Conservation (phyloP, 2,888 invertebrate genomes). For the Dermolepida albohirtum region DNA sequence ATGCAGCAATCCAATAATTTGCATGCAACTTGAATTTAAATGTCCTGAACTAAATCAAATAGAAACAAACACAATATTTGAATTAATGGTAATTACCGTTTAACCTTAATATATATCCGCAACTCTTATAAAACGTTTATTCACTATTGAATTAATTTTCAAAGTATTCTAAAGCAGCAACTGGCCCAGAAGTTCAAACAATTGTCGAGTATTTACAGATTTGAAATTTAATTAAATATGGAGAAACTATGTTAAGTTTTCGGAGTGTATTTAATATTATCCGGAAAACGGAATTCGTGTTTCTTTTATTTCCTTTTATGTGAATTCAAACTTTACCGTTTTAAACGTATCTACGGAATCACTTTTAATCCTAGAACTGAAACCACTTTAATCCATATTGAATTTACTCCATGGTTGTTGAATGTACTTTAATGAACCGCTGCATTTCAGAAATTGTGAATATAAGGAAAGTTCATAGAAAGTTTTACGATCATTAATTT, state of each 20-base stretch:
- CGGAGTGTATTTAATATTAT: conserved; percentile 12
- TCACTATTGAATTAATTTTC: conserved; percentile 2
- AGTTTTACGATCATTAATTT: no score
- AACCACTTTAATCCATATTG: background rate
- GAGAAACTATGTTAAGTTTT: conserved; percentile 1
- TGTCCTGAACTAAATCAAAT: no score
- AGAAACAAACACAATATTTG: no score
- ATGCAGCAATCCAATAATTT: no score
- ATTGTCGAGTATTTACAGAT: conserved; percentile 6
- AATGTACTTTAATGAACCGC: no score
- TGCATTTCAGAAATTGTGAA: no score
- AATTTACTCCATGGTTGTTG: no score
- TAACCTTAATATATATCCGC: no score
- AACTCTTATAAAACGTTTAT: background rate
- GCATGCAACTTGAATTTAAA: no score
- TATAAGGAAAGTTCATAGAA: no score
- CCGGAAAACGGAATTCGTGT: background rate
- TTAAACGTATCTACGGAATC: background rate
- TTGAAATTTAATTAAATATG: conserved; percentile 19
- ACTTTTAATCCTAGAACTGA: background rate
- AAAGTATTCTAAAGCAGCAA: background rate
- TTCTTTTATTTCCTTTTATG: background rate
- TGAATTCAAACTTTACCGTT: background rate
- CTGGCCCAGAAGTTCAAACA: background rate
- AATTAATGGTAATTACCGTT: no score